Evolutionary conservation across 2,888 invertebrate genomes (phyloP), one percentile per base, ranked within the genome.

Genomic region (Tipula confusa): DNA sequence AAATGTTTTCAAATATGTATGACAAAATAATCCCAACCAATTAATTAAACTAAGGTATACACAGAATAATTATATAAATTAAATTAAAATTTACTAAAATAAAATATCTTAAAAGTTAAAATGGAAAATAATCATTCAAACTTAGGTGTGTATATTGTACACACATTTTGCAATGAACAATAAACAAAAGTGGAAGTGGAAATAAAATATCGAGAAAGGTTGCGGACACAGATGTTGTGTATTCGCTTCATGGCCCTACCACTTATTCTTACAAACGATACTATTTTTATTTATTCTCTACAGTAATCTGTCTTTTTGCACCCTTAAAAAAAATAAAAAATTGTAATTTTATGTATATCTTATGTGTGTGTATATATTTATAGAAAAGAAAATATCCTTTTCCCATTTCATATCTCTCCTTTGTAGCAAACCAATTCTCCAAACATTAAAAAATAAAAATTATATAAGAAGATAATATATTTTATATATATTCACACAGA

Each of bases 281-380:
- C 2, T n/a, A 80, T 15, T 29, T 80, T 80, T 80, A 80, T 80
- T 80, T 29, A 80, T 29, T 80, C 31, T 80, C 31, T 80, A 80
- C 31, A 80, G 80, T 80, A 80, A 80, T 80, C 80, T 80, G 80
- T 80, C 80, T 80, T 80, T 80, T 80, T 80, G 80, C 80, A 31
- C 80, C 80, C 80, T 80, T 29, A 80, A 80, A 80, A 64, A 29
- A 80, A 80, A 15, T 29, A 80, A 80, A 64, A 29, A 80, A 80
- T 29, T 29, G 29, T 80, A 29, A 64, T 64, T 64, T 64, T 64
- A 64, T 24, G 24, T 64, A 64, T 24, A 64, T 64, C 24, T 64
- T 64, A 24, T 18, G 24, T 64, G 24, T 64, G 64, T 64, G 64
- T 29, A n/a, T 80, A 80, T 80, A 80, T 80, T 80, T 80, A 80